These are phyloP conservation scores for Drosophila bocki DNA, from an alignment of 1,140 invertebrate species.

Conservation along the genomic window DNA sequence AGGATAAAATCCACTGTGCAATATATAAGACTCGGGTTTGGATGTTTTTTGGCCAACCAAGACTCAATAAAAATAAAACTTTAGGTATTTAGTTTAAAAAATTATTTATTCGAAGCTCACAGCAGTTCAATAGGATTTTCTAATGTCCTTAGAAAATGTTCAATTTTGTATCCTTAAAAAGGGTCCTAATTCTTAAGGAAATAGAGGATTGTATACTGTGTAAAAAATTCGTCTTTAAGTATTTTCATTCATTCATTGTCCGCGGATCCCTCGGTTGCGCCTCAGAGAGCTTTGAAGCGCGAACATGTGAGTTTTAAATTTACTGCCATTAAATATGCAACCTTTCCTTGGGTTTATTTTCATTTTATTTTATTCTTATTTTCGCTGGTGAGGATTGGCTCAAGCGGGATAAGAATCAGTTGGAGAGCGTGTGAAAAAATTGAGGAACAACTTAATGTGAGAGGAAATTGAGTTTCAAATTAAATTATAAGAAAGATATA, in stretches of 20 bases:
- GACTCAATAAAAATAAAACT: too few species aligned
- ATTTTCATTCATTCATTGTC: slow-evolving; percentile 60
- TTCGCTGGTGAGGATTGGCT: slow-evolving; percentile 10
- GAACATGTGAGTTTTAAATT: slow-evolving; percentile 64
- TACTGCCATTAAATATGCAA: slow-evolving; percentile 59
- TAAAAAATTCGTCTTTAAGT: slow-evolving; percentile 14
- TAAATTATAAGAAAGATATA: not conserved
- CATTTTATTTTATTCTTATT: slow-evolving; percentile 8
- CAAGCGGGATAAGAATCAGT: slow-evolving; percentile 36
- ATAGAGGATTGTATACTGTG: not conserved
- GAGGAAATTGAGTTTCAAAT: not conserved
- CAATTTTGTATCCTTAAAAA: not conserved
- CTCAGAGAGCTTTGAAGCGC: slow-evolving; percentile 38
- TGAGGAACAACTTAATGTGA: not conserved
- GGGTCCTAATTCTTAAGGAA: too few species aligned
- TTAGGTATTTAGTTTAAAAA: too few species aligned
- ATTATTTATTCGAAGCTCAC: too few species aligned
- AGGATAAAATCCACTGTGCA: too few species aligned
- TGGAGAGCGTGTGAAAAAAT: slow-evolving; percentile 51
- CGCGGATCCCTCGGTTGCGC: slow-evolving; percentile 13
- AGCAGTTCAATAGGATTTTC: not conserved
- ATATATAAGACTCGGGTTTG: too few species aligned
- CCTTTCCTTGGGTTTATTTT: slow-evolving; percentile 20
- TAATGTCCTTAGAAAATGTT: rapidly evolving
- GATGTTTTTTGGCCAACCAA: too few species aligned